phyloP scores from a whole-genome alignment of 1,140 invertebrate genomes.

The Acyrthosiphon pisum region DNA sequence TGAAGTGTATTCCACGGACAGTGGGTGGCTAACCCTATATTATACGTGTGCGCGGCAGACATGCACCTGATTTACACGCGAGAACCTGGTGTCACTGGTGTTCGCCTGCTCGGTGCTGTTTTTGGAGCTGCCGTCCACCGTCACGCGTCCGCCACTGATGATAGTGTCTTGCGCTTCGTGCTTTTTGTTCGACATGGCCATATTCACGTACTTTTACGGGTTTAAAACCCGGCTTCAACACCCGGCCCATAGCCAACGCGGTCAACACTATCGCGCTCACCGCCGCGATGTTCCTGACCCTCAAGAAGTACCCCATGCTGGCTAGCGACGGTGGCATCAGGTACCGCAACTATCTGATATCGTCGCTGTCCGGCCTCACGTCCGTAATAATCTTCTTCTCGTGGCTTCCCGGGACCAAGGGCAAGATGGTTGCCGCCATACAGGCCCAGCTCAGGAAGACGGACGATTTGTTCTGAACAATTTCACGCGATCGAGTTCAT shows the following conservation, averaged over 20 bases:
- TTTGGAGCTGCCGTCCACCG: too few relatives aligned
- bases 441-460: constrained; percentile 54
- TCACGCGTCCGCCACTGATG: constrained; percentile 64
- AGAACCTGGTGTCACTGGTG: too few relatives aligned
- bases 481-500: neutral
- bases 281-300: constrained; percentile 56
- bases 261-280: constrained; percentile 58
- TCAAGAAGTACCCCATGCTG: constrained; percentile 59
- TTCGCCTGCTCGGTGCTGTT: too few relatives aligned
- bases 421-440: constrained; percentile 64
- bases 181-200: constrained; percentile 34
- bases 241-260: constrained; percentile 56
- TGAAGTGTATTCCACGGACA: too few relatives aligned
- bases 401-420: constrained; percentile 65
- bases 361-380: constrained; percentile 33
- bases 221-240: constrained; percentile 59
- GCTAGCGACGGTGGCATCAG: constrained; percentile 51
- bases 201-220: constrained; percentile 58
- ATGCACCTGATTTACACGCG: too few relatives aligned
- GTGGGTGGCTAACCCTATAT: too few relatives aligned
- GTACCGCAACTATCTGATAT: constrained; percentile 57
- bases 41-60: too few relatives aligned
- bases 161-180: constrained; percentile 62
- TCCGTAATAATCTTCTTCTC: constrained; percentile 62
- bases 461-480: neutral